Evolutionary conservation across 2,113 vertebrate species (phyloP).

Genomic region (Pseudopodoces humilis): DNA sequence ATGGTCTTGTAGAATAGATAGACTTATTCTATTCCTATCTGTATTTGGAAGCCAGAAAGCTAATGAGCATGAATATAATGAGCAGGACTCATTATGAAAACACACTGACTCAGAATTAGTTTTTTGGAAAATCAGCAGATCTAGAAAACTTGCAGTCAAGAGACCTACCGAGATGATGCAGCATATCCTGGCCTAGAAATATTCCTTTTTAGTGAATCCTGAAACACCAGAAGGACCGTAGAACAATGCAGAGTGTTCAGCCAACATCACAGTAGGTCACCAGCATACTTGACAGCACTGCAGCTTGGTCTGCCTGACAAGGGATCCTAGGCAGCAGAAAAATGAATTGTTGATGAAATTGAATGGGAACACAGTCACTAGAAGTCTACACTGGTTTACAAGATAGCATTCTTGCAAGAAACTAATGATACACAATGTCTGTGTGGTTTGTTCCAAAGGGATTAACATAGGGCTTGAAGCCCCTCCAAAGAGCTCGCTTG

Average conservation of each 20-base stretch:
- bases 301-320: background rate
- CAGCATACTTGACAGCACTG: background rate
- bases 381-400: background rate
- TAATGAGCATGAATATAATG: background rate
- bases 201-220: background rate
- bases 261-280: constrained; percentile 5
- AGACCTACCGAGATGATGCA: background rate
- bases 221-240: background rate
- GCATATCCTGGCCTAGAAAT: background rate
- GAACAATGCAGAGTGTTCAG: constrained; percentile 27
- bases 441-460: background rate
- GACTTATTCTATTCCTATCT: background rate
- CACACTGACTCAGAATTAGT: background rate
- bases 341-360: background rate
- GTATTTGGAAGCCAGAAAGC: background rate
- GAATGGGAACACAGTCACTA: background rate
- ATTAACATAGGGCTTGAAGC: background rate
- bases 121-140: background rate
- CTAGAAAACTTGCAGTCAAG: background rate
- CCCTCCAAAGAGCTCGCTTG: background rate
- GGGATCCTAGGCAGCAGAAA: background rate
- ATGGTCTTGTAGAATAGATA: background rate
- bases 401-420: background rate
- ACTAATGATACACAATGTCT: background rate
- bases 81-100: background rate